These are phyloP conservation scores for Pipistrellus pygmaeus DNA, from an alignment of 2,797 vertebrate genomes.

Conservation along the genomic window DNA sequence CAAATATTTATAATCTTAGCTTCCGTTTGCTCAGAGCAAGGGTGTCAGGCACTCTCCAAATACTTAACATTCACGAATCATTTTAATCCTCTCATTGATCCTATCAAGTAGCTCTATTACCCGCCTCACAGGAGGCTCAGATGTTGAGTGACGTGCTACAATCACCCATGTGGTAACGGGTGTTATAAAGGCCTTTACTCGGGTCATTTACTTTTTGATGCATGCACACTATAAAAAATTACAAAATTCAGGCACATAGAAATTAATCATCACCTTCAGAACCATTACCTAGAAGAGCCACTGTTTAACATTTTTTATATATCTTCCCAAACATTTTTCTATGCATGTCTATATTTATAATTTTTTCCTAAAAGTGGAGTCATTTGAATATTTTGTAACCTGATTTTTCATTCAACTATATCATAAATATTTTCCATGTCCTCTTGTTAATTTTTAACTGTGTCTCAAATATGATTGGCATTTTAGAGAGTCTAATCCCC, in stretches of 20 bases:
- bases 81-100: background rate
- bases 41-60: background rate
- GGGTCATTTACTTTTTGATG: background rate
- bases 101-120: background rate
- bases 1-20: background rate
- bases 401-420: background rate
- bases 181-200: background rate
- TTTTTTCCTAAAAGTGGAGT: slow-evolving; percentile 25
- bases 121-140: background rate
- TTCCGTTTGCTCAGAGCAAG: background rate
- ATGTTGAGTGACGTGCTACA: background rate
- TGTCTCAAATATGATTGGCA: background rate
- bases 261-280: background rate
- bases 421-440: background rate
- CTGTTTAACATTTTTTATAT: background rate
- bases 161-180: background rate
- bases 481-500: background rate
- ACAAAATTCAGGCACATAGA: background rate
- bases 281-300: background rate
- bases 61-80: background rate
- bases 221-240: background rate
- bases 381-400: slow-evolving; percentile 20
- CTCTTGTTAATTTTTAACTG: slow-evolving; percentile 35
- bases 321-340: background rate
- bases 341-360: background rate